Base-by-base conservation (phyloP, 1,140 invertebrate genomes). In the Anoplophora glabripennis region DNA sequence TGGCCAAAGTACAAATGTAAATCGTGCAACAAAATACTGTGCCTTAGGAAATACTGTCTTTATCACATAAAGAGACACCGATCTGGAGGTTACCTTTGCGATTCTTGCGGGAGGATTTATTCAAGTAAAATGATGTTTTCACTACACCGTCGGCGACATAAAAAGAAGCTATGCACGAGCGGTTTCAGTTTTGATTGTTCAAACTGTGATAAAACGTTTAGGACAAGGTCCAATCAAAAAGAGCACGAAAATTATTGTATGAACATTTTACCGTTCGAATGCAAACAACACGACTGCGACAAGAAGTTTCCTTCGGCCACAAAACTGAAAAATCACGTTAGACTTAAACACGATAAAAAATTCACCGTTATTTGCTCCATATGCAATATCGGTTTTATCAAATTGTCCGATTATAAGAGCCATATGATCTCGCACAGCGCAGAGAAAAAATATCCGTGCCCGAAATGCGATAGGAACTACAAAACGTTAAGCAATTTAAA, bases 401-500 rank as follows among this genome's bases (percentile, higher is more conserved):
- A 73, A 64, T 46, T 66, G 3, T 72, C 71, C 1, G 70, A 73
- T 57, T 71, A 72, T 48, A 74, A 74, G 54, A 60, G 64, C 7
- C 72, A 74, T 18, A 72, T 65, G 59, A 57, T 67, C 8, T 64
- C 61, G 18, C 72, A 74, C 41, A 68, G 64, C 38, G 69, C 69
- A 7, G 65, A 69, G 14, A 75, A 72, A 54, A 72, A 71, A 52
- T 73, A 68, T 59, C 41, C 57, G 10, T 76, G 75, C 53, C 35
- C 18, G 5, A 57, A 70, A 45, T 76, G 75, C 51, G 57, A 68
- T 12, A 74, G 72, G 62, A 52, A 57, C 28, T 76, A 75, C 45
- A 75, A 73, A 53, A 75, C 73, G 1, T 12, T 72, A 11, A 73
- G 70, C 42, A 74, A 74, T 51, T 60, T 76, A 34, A 72, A 73